Evolutionary conservation across 2,113 vertebrate genomes (phyloP).

Genomic region (Xenotilapia flavipinnis): DNA sequence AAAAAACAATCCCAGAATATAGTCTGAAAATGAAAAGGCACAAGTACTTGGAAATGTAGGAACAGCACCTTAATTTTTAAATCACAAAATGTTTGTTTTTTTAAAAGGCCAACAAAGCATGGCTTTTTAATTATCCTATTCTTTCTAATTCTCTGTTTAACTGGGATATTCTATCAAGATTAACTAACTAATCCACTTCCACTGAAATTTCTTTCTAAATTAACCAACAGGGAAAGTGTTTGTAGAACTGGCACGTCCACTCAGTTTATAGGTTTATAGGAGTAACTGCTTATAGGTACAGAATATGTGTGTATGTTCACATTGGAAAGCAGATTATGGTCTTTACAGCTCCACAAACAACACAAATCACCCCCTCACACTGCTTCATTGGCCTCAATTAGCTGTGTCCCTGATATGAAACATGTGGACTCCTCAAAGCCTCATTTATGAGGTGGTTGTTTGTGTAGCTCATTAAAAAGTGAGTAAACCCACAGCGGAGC

Average conservation of each 20-base stretch:
- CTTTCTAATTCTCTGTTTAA: neutral
- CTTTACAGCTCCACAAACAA: neutral
- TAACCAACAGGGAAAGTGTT: neutral
- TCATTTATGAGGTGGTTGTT: slow-evolving; percentile 19
- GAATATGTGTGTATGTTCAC: neutral
- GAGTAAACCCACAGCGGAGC: slow-evolving; percentile 13
- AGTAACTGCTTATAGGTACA: neutral
- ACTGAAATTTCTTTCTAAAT: neutral
- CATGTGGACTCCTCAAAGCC: slow-evolving; percentile 3
- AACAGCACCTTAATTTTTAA: neutral
- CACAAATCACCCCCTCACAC: neutral
- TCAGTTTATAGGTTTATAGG: neutral
- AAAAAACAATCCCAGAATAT: too few species aligned
- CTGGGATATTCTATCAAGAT: neutral
- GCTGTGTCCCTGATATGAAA: slow-evolving; percentile 30
- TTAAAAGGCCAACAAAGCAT: neutral
- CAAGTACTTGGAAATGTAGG: accelerated
- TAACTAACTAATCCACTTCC: neutral
- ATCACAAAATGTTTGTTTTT: neutral
- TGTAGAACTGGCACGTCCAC: neutral
- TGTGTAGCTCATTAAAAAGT: slow-evolving; percentile 45
- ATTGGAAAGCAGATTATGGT: neutral
- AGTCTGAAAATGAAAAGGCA: neutral
- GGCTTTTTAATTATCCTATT: neutral
- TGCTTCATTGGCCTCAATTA: slow-evolving; percentile 26